These are phyloP conservation scores for Ostrea edulis DNA, from an alignment of 1,140 invertebrate species.

Conservation along the genomic window DNA sequence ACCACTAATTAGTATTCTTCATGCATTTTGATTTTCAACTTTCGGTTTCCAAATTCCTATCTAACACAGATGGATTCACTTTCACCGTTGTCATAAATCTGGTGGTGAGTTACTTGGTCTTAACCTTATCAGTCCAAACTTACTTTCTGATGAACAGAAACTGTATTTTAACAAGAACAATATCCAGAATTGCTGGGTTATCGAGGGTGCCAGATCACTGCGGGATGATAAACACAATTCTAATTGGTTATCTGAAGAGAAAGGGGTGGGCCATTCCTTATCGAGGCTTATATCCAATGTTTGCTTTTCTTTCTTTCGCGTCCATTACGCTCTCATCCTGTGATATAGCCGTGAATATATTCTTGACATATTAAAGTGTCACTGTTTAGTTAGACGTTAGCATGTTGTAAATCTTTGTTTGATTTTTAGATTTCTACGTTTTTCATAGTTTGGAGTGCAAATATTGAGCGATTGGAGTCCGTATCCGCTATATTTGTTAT, in stretches of 20 bases:
- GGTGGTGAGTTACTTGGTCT: neutral
- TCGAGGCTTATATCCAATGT: constrained; percentile 41
- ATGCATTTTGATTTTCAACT: no score
- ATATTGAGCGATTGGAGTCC: neutral
- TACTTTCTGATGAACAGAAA: constrained; percentile 12
- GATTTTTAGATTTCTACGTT: constrained; percentile 29
- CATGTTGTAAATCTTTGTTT: constrained; percentile 21
- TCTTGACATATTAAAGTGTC: constrained; percentile 31
- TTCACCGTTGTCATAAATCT: constrained; percentile 12
- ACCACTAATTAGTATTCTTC: no score
- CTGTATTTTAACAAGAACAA: constrained; percentile 28
- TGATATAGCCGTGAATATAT: constrained; percentile 3
- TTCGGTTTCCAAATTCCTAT: neutral
- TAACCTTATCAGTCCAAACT: neutral
- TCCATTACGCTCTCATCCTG: neutral
- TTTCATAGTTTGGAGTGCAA: constrained; percentile 10
- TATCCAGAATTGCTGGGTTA: constrained; percentile 25
- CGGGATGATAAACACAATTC: constrained; percentile 32
- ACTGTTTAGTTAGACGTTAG: constrained; percentile 35
- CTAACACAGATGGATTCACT: neutral
- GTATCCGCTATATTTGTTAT: neutral
- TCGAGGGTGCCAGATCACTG: neutral
- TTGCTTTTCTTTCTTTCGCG: neutral
- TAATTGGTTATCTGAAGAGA: constrained; percentile 43
- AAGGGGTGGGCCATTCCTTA: constrained; percentile 39